Conservation (phyloP, 2,888 invertebrate species). For the Drosophila longiperda region DNA sequence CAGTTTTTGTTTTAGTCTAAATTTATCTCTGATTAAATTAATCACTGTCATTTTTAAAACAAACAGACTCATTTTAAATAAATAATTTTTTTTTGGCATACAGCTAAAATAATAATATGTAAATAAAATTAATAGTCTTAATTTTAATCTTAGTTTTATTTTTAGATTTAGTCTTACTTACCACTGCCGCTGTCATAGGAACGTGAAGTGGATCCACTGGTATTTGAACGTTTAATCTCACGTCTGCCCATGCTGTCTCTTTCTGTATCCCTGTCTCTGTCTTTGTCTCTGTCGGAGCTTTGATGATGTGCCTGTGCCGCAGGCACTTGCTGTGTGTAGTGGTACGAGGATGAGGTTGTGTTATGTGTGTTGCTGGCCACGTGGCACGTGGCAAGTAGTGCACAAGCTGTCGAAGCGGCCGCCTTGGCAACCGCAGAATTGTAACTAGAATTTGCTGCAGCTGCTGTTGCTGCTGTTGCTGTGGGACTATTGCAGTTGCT, state of each 20-base stretch:
- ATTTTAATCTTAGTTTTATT: conserved; percentile 27
- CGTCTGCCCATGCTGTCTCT: conserved; percentile 82
- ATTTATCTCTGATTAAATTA: not conserved
- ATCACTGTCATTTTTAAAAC: not conserved
- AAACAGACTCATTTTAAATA: not conserved
- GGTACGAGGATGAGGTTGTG: conserved; percentile 6
- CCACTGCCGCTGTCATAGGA: conserved; percentile 84
- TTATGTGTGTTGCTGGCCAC: conserved; percentile 46
- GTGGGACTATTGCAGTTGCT: conserved; percentile 22
- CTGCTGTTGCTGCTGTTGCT: conserved; percentile 19
- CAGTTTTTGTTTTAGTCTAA: too few species aligned
- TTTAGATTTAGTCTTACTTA: conserved; percentile 64
- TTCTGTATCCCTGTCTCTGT: not conserved
- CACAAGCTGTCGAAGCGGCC: conserved; percentile 69
- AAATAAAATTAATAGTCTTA: too few species aligned
- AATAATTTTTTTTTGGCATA: not conserved
- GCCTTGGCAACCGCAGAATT: conserved; percentile 67
- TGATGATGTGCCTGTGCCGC: conserved; percentile 37
- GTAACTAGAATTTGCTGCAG: conserved; percentile 45
- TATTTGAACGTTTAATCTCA: conserved; percentile 85
- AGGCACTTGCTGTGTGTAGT: conserved; percentile 23
- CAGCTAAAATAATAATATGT: not conserved
- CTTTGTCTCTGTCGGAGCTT: conserved; percentile 46
- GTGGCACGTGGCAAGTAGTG: conserved; percentile 73
- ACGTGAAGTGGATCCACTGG: conserved; percentile 82